Percentiles rank a stretch among this genome's conserved stretches.
These are phyloP conservation scores for Drosophila funebris DNA, from an alignment of 1,140 invertebrate genomes.

Conservation along the genomic window DNA sequence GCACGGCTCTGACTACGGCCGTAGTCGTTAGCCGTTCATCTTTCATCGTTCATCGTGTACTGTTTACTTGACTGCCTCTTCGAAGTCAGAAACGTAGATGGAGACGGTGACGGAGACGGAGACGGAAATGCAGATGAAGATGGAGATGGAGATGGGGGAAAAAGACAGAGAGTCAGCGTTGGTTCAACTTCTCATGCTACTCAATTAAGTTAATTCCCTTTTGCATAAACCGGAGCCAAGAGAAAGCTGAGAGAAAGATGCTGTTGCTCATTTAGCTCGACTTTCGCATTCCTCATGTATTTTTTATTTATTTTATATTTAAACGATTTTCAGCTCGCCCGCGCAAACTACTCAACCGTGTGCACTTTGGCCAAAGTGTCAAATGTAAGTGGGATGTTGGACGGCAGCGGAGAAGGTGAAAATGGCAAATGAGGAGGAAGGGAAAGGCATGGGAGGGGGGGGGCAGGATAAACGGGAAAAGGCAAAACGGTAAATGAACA, in stretches of 20 bases:
- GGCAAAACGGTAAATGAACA: constrained; percentile 9
- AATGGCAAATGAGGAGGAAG: neutral
- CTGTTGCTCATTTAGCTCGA: constrained; percentile 31
- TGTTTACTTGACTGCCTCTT: constrained; percentile 6
- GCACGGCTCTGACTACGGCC: constrained; percentile 8
- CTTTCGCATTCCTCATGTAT: constrained; percentile 59
- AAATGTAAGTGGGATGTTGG: constrained; percentile 31
- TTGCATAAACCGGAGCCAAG: constrained; percentile 49
- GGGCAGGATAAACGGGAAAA: neutral
- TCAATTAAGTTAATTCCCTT: constrained; percentile 78
- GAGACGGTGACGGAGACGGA: neutral
- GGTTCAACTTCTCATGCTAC: constrained; percentile 44
- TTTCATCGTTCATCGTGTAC: neutral
- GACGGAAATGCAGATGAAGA: neutral
- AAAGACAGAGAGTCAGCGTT: neutral
- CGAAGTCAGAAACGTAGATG: neutral
- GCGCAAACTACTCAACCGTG: constrained; percentile 58
- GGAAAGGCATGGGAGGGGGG: neutral
- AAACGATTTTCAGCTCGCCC: constrained; percentile 63
- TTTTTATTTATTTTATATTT: constrained; percentile 73
- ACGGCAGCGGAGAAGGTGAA: neutral
- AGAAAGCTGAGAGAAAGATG: neutral
- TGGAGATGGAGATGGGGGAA: neutral
- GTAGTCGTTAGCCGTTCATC: neutral
- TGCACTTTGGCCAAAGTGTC: constrained; percentile 68